Conservation (phyloP, 2,888 invertebrate genomes). For the Parnassius mnemosyne region DNA sequence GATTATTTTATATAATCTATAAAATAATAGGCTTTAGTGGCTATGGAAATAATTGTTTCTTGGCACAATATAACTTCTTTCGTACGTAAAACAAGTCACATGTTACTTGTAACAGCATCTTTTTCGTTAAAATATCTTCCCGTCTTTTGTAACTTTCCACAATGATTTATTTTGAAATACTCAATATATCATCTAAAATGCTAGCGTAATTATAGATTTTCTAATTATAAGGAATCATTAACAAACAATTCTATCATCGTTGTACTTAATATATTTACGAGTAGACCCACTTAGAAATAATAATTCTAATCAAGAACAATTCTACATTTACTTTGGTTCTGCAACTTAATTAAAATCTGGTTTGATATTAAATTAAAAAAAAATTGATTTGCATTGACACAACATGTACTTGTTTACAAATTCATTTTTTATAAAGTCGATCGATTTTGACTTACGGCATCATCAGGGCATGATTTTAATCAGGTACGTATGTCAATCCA, state of each 20-base stretch:
- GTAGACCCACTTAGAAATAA: no score
- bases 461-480: no score
- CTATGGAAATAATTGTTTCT: conserved; percentile 40
- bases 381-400: no score
- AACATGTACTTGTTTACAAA: no score
- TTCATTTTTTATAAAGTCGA: no score
- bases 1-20: conserved; percentile 7
- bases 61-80: conserved; percentile 63
- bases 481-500: no score
- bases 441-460: no score
- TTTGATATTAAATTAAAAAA: no score
- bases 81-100: conserved; percentile 29
- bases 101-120: not conserved
- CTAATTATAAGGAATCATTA: no score
- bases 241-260: no score
- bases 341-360: no score
- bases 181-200: not conserved
- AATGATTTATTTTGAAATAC: not conserved
- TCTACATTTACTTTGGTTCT: no score
- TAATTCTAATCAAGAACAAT: not conserved
- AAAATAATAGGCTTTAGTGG: conserved; percentile 11
- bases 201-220: not conserved
- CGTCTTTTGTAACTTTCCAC: not conserved
- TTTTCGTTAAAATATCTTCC: not conserved
- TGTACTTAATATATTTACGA: not conserved